Conservation (phyloP, 1,140 invertebrate species). For the Gonatopus flavifemur region DNA sequence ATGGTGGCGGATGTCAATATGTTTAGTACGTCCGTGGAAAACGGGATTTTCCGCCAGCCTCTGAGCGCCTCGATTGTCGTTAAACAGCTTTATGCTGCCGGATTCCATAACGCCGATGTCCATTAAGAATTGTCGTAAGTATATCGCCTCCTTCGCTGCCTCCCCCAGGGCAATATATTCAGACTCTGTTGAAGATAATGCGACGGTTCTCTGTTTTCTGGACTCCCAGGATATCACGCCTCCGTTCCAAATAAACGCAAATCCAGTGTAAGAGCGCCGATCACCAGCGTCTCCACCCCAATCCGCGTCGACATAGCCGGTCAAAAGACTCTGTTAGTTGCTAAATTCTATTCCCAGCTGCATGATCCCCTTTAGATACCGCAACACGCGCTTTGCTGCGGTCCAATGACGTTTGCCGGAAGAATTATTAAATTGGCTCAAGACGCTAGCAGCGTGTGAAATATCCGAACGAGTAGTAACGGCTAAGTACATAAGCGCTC, state of each 20-base stretch:
- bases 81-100: no score
- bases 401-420: neutral
- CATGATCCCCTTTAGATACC: no score
- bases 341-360: no score
- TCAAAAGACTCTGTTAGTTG: conserved; percentile 4
- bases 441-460: conserved; percentile 39
- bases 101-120: no score
- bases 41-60: neutral
- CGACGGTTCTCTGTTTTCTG: neutral
- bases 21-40: neutral
- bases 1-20: neutral
- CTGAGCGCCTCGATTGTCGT: neutral
- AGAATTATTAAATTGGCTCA: neutral
- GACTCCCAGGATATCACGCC: neutral
- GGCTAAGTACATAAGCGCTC: conserved; percentile 49
- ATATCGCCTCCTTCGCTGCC: neutral
- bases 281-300: neutral
- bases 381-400: neutral
- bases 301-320: neutral
- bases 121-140: neutral
- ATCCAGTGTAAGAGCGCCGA: neutral
- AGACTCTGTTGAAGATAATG: no score
- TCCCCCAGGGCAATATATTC: neutral
- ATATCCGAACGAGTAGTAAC: conserved; percentile 53
- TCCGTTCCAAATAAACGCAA: neutral